Conservation (phyloP, 2,113 vertebrate genomes). For the Casuarius casuarius region DNA sequence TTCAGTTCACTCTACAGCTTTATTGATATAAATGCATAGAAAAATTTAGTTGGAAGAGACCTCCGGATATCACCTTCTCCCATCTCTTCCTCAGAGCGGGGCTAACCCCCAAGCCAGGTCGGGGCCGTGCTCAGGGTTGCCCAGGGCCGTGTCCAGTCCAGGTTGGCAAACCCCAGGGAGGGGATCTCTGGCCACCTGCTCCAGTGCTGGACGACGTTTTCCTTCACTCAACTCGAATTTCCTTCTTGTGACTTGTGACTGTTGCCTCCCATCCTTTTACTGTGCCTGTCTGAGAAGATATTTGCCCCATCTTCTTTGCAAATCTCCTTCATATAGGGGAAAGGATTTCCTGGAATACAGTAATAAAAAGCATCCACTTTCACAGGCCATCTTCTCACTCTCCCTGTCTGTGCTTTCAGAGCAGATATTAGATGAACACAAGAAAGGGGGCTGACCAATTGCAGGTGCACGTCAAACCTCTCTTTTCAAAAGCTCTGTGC, state of each 20-base stretch:
- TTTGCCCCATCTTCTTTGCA: background rate
- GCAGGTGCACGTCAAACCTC: background rate
- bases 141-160: background rate
- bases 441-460: background rate
- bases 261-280: background rate
- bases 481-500: background rate
- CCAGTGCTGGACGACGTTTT: background rate
- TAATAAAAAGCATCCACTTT: background rate
- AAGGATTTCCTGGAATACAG: background rate
- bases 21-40: background rate
- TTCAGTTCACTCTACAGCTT: background rate
- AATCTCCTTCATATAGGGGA: background rate
- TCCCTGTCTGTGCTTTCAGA: background rate
- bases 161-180: fast-evolving
- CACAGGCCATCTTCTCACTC: background rate
- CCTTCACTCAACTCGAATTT: background rate
- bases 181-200: background rate
- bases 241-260: background rate
- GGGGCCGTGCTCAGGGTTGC: no score
- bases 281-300: background rate
- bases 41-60: background rate
- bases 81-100: background rate
- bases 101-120: background rate
- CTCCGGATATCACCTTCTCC: background rate
- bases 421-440: background rate